These are phyloP conservation scores for Philaethria dido DNA, from an alignment of 2,888 invertebrate genomes.

Conservation along the genomic window DNA sequence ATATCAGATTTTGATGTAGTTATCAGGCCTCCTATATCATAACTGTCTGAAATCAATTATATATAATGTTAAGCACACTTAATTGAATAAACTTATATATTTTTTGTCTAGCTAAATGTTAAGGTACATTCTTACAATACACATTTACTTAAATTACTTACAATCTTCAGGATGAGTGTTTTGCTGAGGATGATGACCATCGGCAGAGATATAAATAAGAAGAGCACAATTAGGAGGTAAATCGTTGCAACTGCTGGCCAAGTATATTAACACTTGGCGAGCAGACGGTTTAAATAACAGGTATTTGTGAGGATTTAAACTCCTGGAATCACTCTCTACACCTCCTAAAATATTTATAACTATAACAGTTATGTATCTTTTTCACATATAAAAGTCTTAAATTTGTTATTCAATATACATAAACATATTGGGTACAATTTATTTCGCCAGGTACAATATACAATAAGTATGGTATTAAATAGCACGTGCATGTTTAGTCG, in stretches of 20 bases:
- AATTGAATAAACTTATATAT: too few relatives aligned
- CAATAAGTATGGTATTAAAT: too few relatives aligned
- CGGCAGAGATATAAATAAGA: slow-evolving; percentile 96
- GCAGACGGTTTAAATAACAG: slow-evolving; percentile 97
- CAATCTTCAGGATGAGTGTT: slow-evolving; percentile 93
- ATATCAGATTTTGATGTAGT: slow-evolving; percentile 94
- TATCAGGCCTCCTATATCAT: slow-evolving; percentile 95
- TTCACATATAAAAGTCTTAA: background rate
- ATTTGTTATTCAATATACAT: background rate
- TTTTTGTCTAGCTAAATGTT: background rate
- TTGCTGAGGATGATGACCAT: slow-evolving; percentile 92
- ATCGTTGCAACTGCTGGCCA: slow-evolving; percentile 96
- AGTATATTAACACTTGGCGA: slow-evolving; percentile 95
- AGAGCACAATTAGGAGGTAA: slow-evolving; percentile 95
- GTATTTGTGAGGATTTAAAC: slow-evolving; percentile 96
- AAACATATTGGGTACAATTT: background rate
- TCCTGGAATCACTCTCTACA: slow-evolving; percentile 43
- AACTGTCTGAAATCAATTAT: slow-evolving; percentile 85
- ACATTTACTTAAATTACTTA: slow-evolving; percentile 72
- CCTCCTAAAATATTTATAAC: slow-evolving; percentile 37
- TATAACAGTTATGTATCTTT: background rate
- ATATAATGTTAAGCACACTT: background rate
- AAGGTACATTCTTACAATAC: too few relatives aligned
- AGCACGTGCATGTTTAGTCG: too few relatives aligned
- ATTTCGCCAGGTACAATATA: background rate